Evolutionary conservation across 2,113 vertebrate genomes (phyloP).

Genomic region (Hiodon alosoides): DNA sequence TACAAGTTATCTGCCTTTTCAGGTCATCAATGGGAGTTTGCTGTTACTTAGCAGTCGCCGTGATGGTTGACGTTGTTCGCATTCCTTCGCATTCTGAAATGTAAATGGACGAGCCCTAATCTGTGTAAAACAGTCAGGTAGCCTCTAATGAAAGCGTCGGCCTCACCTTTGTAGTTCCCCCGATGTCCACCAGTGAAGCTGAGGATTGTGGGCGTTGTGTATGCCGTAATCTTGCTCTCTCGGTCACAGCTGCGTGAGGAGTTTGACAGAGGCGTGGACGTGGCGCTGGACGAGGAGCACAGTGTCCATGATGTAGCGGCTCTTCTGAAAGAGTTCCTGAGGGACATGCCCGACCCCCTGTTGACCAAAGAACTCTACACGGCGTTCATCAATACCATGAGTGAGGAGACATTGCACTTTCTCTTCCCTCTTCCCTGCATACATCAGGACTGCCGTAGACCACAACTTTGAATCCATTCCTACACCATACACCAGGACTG

Average conservation of each 20-base stretch:
- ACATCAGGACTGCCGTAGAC: background rate
- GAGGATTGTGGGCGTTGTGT: background rate
- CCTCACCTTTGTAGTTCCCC: no score
- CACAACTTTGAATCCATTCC: background rate
- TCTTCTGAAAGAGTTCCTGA: constrained; percentile 90
- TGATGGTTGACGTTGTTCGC: no score
- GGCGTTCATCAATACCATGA: constrained; percentile 85
- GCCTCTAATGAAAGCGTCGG: no score
- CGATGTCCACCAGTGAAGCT: no score
- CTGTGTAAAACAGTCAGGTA: no score
- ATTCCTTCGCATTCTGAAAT: no score
- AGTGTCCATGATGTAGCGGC: constrained; percentile 92
- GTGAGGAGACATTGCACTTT: constrained; percentile 56
- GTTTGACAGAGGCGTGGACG: constrained; percentile 86
- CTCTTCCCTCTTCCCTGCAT: background rate
- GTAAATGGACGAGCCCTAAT: no score
- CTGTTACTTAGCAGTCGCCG: no score
- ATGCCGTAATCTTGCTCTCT: background rate
- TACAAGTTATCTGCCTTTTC: no score
- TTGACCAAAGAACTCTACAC: constrained; percentile 93
- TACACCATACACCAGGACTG: no score
- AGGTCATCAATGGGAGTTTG: no score
- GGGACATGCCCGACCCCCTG: constrained; percentile 91
- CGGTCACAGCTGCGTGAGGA: constrained; percentile 81
- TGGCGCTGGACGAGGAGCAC: constrained; percentile 82